Conservation (phyloP, 2,797 vertebrate species). For the Gymnothorax javanicus region DNA sequence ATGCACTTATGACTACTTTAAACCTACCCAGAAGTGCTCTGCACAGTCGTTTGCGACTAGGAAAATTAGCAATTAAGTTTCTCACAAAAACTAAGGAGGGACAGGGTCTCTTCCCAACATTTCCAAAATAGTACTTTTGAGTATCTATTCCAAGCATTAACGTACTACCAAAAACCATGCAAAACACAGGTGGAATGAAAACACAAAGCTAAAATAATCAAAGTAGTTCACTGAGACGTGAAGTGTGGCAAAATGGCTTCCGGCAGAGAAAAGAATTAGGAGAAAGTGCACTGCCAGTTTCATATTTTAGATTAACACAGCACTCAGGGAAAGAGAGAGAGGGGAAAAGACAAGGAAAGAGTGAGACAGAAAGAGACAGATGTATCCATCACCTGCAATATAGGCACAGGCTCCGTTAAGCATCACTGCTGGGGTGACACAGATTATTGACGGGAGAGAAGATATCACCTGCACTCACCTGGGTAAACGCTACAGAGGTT, state of each 20-base stretch:
- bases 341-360: not conserved
- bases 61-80: too few species aligned
- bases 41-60: too few species aligned
- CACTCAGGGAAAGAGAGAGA: not conserved
- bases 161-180: constrained; percentile 42
- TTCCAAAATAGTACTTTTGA: constrained; percentile 56
- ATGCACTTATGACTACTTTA: too few species aligned
- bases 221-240: constrained; percentile 29
- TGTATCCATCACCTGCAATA: constrained; percentile 13
- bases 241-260: constrained; percentile 49
- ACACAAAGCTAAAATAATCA: constrained; percentile 52
- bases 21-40: too few species aligned
- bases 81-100: too few species aligned
- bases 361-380: not conserved
- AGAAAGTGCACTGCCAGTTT: too few species aligned
- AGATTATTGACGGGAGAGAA: constrained; percentile 31
- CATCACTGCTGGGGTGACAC: constrained; percentile 22
- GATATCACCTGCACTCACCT: constrained; percentile 39
- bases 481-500: constrained; percentile 38
- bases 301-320: constrained; percentile 32
- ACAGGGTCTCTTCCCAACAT: constrained; percentile 51
- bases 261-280: constrained; percentile 45
- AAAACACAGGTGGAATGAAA: constrained; percentile 36
- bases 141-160: constrained; percentile 60
- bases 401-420: constrained; percentile 27